Percentiles rank a stretch among this genome's conserved stretches.
These are phyloP conservation scores for Genyomyrus donnyi DNA, from an alignment of 2,113 vertebrate species.

Conservation along the genomic window DNA sequence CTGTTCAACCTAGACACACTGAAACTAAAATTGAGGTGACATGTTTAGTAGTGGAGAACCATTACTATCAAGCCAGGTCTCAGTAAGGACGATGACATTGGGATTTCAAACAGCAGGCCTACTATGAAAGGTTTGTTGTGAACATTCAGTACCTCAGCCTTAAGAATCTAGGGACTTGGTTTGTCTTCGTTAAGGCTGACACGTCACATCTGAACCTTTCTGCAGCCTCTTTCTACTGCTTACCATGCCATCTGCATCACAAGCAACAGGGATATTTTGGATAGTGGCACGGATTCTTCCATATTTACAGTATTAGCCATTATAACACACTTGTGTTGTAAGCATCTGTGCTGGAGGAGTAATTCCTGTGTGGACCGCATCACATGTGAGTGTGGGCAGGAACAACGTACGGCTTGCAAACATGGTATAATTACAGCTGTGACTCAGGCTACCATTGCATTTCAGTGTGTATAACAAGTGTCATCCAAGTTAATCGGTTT, in stretches of 20 bases:
- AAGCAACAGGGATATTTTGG: neutral
- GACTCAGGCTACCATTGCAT: neutral
- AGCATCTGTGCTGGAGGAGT: neutral
- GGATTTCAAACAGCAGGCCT: too few relatives aligned
- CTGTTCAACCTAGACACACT: neutral
- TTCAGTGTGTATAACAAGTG: neutral
- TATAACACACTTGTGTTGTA: neutral
- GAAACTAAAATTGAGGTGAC: neutral
- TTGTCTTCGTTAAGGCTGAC: neutral
- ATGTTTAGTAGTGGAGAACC: neutral
- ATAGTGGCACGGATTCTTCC: neutral
- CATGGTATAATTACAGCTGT: neutral
- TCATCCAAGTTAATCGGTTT: neutral
- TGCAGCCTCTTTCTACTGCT: neutral
- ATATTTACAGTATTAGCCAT: neutral
- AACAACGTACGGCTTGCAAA: neutral
- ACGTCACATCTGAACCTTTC: neutral
- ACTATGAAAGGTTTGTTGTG: neutral
- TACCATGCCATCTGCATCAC: neutral
- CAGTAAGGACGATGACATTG: neutral
- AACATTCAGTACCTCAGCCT: neutral
- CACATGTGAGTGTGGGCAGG: neutral
- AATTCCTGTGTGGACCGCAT: too few relatives aligned
- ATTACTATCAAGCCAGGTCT: neutral
- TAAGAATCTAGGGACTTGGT: neutral